These are phyloP conservation scores for Caenorhabditis parvicauda DNA, from an alignment of 2,888 invertebrate genomes.

Conservation along the genomic window DNA sequence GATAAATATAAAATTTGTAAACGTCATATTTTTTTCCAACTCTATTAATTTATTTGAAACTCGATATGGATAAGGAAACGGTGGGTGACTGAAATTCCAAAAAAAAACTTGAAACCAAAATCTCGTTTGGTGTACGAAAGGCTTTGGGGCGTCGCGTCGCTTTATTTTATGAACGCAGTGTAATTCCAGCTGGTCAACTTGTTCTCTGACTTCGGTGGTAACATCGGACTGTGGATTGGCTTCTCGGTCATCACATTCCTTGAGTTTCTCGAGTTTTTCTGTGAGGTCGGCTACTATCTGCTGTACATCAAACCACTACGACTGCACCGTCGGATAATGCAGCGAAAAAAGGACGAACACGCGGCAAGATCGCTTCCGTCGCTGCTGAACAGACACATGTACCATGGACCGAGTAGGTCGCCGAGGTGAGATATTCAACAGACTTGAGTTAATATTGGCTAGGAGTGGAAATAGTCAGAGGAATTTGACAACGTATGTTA, in stretches of 20 bases:
- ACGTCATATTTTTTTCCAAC: neutral
- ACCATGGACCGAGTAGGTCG: no score
- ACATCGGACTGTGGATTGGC: slow-evolving; percentile 63
- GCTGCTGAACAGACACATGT: slow-evolving; percentile 1
- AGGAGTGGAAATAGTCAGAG: no score
- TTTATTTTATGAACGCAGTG: no score
- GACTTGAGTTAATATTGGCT: no score
- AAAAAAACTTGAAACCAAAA: no score
- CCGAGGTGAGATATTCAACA: no score
- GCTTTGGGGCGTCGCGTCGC: no score
- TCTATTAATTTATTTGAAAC: slow-evolving; percentile 9
- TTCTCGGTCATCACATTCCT: slow-evolving; percentile 56
- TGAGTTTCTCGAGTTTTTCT: slow-evolving; percentile 38
- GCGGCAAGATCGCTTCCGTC: neutral
- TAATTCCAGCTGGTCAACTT: slow-evolving; percentile 58
- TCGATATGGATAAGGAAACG: neutral
- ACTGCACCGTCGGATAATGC: neutral
- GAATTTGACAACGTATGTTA: no score
- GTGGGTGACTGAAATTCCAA: neutral
- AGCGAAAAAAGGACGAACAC: slow-evolving; percentile 2
- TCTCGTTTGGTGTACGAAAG: no score
- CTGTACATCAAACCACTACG: slow-evolving; percentile 9
- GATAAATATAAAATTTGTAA: no score
- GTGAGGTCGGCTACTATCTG: slow-evolving; percentile 21
- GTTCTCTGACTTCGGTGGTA: slow-evolving; percentile 62